Evolutionary conservation across 2,797 vertebrate species (phyloP).

Genomic region (Bradypus variegatus): DNA sequence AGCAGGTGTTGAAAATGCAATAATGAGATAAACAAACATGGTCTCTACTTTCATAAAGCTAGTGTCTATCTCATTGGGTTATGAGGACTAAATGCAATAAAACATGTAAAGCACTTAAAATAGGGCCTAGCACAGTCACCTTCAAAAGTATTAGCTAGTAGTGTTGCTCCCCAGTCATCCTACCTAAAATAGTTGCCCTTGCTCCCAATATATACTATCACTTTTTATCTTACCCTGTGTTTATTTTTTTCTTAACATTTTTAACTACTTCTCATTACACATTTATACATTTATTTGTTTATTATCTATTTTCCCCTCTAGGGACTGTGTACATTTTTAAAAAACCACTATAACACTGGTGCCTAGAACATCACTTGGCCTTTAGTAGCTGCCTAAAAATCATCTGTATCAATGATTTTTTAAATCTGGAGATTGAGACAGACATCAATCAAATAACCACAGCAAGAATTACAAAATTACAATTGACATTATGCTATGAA

Average conservation of each 20-base stretch:
- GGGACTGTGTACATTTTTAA: background rate
- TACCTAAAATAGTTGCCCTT: background rate
- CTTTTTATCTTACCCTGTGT: background rate
- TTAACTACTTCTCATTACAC: background rate
- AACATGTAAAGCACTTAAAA: slow-evolving; percentile 15
- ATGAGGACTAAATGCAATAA: background rate
- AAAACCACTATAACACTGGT: background rate
- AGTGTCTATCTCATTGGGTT: background rate
- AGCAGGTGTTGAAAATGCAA: background rate
- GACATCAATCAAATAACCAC: slow-evolving; percentile 8
- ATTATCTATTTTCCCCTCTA: background rate
- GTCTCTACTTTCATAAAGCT: background rate
- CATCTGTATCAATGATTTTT: slow-evolving; percentile 4
- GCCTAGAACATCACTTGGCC: background rate
- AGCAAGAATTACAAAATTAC: slow-evolving; percentile 21
- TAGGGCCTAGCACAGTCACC: background rate
- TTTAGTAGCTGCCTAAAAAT: background rate
- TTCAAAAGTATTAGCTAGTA: slow-evolving; percentile 32
- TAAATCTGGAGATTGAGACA: background rate
- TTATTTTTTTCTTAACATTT: slow-evolving; percentile 27
- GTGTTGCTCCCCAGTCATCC: background rate
- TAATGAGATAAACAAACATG: background rate
- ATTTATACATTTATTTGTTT: slow-evolving; percentile 1
- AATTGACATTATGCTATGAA: background rate
- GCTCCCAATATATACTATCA: background rate